Base-by-base conservation (phyloP, 2,888 invertebrate genomes). In the Diabrotica balteata region DNA sequence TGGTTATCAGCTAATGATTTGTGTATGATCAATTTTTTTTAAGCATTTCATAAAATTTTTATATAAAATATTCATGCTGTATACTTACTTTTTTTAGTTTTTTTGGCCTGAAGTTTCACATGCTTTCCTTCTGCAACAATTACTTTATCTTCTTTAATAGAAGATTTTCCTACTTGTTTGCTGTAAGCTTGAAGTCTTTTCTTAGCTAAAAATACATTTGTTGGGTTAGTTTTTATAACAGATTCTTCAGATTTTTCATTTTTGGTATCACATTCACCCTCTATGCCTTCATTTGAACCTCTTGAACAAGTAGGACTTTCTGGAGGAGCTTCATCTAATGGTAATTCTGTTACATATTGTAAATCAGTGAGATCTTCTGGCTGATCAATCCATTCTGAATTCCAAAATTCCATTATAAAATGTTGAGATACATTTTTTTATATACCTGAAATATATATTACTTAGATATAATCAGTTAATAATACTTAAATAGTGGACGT, bases 181-280 rank as follows among this genome's bases (percentile, higher is more conserved):
- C 79, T 80, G 70, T 80, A 83, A 6, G 83, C 82, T 66, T 81
- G 80, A 44, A 83, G 73, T 49, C 83, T 75, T 68, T 79, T 82
- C 71, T 83, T 83, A 6, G 83, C 83, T 68, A 81, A 80, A 42
- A 73, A 46, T 57, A 72, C 66, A 63, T 73, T 76, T 67, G 78
- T 79, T 57, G 74, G 72, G 8, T 75, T 74, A 8, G 75, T 69
- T 67, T 78, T 78, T 57, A 57, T 17, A 45, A 57, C 43, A 44
- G 55, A 45, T 44, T 57, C 7, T 11, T 45, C 55, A 10, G 8
- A 44, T 44, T 57, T 7, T 11, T 45, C 55, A 10, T 9, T 45
- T 57, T 57, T 57, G 43, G 45, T 11, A 57, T 45, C 9, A 44
- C n/a, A 57, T 57, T 57, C 55, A 8, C 66, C 60, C 22, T 10